phyloP scores from a whole-genome alignment of 1,140 invertebrate species.

The Drosophila quadrilineata region DNA sequence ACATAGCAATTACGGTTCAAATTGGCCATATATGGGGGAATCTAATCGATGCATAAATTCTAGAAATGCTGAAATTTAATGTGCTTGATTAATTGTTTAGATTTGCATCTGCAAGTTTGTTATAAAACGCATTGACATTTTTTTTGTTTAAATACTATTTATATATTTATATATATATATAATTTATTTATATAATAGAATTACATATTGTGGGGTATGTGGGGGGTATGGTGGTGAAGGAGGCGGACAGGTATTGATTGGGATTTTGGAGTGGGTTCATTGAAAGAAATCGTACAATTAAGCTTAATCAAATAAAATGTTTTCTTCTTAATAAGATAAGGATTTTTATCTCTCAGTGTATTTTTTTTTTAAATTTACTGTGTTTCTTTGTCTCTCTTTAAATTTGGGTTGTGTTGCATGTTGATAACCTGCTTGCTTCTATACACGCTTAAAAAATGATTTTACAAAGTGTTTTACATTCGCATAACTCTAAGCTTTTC shows the following conservation, averaged over 20 bases:
- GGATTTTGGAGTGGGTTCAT: conserved; percentile 32
- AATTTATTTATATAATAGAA: conserved; percentile 80
- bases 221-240: conserved; percentile 20
- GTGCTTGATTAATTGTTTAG: neutral
- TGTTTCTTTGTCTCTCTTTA: conserved; percentile 17
- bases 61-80: conserved; percentile 2
- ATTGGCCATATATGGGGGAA: neutral
- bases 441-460: conserved; percentile 75
- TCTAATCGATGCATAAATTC: neutral
- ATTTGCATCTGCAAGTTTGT: conserved; percentile 8
- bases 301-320: conserved; percentile 64
- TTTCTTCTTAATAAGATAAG: conserved; percentile 50
- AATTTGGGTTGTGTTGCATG: conserved; percentile 30
- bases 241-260: conserved; percentile 31
- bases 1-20: neutral
- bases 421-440: conserved; percentile 24
- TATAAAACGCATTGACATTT: neutral
- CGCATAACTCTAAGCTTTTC: conserved; percentile 51
- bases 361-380: conserved; percentile 12
- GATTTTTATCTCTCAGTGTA: conserved; percentile 19
- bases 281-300: conserved; percentile 62
- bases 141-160: conserved; percentile 71
- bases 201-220: conserved; percentile 62
- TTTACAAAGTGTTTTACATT: conserved; percentile 60
- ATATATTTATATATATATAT: no score